A percentile compares a stretch with the other conserved stretches of the same genome.
Evolutionary conservation across 2,113 vertebrate genomes (phyloP).

Genomic region (Epinephelus fuscoguttatus): DNA sequence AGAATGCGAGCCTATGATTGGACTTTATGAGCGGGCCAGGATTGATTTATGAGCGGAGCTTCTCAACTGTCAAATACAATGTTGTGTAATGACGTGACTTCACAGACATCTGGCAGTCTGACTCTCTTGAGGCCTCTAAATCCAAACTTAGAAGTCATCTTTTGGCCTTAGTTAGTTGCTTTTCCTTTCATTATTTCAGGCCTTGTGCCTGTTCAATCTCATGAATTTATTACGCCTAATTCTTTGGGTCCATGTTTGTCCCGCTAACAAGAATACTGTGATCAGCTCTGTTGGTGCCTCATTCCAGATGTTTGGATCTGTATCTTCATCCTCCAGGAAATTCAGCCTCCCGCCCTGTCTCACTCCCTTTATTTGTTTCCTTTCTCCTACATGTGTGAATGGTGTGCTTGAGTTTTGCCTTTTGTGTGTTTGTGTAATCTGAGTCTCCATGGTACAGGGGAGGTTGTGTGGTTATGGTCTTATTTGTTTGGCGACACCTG

Average conservation of each 20-base stretch:
- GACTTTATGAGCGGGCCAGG: neutral
- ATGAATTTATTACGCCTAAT: neutral
- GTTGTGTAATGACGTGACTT: constrained; percentile 9
- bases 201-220: neutral
- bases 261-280: neutral
- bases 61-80: constrained; percentile 44
- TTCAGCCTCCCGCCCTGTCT: neutral
- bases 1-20: neutral
- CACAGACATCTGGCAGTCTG: constrained; percentile 16
- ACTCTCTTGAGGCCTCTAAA: neutral
- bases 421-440: neutral
- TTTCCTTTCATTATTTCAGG: neutral
- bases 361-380: neutral
- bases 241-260: neutral
- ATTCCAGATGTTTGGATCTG: neutral
- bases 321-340: neutral
- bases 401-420: neutral
- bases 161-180: neutral
- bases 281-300: neutral
- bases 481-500: neutral
- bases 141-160: neutral
- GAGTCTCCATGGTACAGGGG: neutral
- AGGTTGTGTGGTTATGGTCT: neutral
- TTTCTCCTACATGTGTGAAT: neutral
- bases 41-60: constrained; percentile 27